Percentiles rank a stretch among this genome's conserved stretches.
Evolutionary conservation across 2,113 vertebrate species (phyloP).

Genomic region (Ophthalmotilapia sp.): DNA sequence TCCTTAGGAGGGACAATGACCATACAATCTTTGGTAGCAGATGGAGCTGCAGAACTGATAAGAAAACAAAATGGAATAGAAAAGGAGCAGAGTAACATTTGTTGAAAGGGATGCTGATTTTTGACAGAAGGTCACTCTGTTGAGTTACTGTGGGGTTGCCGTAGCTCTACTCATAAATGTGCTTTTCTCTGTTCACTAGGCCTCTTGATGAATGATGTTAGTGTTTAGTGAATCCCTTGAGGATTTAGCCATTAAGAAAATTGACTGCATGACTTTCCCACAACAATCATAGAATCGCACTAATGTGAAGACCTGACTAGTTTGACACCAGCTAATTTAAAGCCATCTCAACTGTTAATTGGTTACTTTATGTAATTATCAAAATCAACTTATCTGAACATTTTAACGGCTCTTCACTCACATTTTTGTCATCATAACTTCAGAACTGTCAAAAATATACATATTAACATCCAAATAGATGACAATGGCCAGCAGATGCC

Average conservation of each 20-base stretch:
- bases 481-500: background rate
- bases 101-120: background rate
- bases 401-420: background rate
- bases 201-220: constrained; percentile 17
- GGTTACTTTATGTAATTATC: background rate
- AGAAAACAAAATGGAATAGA: background rate
- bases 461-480: background rate
- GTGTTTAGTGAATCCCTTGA: background rate
- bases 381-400: background rate
- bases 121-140: background rate
- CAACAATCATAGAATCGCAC: background rate
- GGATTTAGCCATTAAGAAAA: constrained; percentile 10
- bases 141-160: background rate
- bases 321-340: background rate
- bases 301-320: background rate
- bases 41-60: constrained; percentile 3
- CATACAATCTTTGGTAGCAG: constrained; percentile 2
- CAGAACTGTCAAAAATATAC: background rate
- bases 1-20: constrained; percentile 9
- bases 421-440: background rate
- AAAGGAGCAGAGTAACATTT: constrained; percentile 9
- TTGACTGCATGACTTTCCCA: background rate
- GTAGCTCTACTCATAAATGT: background rate
- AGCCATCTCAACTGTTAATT: constrained; percentile 5
- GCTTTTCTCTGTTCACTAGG: background rate